Conservation (phyloP, 2,113 vertebrate genomes). For the Prionailurus viverrinus region DNA sequence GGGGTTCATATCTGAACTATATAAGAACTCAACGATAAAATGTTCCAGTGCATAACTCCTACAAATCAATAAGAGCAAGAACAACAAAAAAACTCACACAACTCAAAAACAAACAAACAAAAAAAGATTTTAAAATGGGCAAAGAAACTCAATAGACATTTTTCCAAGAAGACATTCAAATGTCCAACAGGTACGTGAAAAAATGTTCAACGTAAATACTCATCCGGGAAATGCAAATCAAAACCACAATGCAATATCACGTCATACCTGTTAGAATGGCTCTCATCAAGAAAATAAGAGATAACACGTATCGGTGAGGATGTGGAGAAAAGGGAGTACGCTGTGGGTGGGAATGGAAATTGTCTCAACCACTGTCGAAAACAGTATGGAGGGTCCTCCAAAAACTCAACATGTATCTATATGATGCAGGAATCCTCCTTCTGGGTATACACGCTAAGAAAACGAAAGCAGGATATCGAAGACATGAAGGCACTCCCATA, state of each 20-base stretch:
- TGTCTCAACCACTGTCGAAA: neutral
- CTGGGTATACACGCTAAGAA: neutral
- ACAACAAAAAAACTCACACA: neutral
- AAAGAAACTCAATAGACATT: neutral
- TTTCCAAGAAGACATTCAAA: neutral
- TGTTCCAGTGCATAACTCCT: neutral
- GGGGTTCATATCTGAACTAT: neutral
- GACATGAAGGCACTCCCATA: neutral
- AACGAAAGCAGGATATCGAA: neutral
- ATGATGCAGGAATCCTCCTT: neutral
- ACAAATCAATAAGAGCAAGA: neutral
- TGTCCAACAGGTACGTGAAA: neutral
- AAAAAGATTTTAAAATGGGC: neutral
- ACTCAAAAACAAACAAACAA: neutral
- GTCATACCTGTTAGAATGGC: neutral
- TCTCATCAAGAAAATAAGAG: neutral
- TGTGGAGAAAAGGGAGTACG: neutral
- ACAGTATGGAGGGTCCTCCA: neutral
- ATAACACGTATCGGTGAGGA: neutral
- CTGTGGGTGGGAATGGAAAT: neutral
- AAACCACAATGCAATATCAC: neutral
- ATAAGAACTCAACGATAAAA: too few relatives aligned
- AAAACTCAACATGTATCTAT: neutral
- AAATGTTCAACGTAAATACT: neutral
- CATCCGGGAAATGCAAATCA: neutral